Evolutionary conservation across 2,113 vertebrate genomes (phyloP).

Genomic region (Uria aalge): DNA sequence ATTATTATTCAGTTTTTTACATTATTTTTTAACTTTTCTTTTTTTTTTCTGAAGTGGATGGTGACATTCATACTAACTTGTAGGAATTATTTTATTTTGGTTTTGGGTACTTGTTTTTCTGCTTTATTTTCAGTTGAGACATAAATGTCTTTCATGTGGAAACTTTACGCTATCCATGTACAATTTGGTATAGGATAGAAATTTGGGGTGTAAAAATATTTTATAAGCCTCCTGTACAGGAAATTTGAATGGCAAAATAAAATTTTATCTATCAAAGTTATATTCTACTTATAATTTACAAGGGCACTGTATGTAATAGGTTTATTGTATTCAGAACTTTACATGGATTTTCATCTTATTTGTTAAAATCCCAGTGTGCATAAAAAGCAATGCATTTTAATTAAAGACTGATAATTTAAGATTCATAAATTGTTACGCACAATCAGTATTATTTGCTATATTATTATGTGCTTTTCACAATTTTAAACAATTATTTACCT

Average conservation of each 20-base stretch:
- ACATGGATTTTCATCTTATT: background rate
- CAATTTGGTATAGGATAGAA: background rate
- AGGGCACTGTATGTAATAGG: background rate
- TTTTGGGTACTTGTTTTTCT: background rate
- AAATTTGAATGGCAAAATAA: background rate
- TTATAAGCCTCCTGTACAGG: background rate
- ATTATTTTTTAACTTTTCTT: background rate
- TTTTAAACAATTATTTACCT: background rate
- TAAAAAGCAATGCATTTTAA: background rate
- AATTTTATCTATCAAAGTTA: background rate
- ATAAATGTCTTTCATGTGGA: background rate
- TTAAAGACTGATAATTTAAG: background rate
- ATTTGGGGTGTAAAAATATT: background rate
- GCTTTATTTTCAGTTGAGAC: background rate
- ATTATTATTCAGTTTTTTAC: background rate
- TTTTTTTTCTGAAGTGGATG: background rate
- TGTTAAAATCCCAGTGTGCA: background rate
- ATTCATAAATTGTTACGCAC: background rate
- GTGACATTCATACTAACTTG: background rate
- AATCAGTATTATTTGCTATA: background rate
- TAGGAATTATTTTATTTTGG: background rate
- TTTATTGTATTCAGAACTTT: background rate
- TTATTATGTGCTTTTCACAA: background rate
- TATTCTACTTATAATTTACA: background rate
- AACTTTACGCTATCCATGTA: background rate